Evolutionary conservation across 2,888 invertebrate genomes (phyloP).

Genomic region (Eucriotettix oculatus): DNA sequence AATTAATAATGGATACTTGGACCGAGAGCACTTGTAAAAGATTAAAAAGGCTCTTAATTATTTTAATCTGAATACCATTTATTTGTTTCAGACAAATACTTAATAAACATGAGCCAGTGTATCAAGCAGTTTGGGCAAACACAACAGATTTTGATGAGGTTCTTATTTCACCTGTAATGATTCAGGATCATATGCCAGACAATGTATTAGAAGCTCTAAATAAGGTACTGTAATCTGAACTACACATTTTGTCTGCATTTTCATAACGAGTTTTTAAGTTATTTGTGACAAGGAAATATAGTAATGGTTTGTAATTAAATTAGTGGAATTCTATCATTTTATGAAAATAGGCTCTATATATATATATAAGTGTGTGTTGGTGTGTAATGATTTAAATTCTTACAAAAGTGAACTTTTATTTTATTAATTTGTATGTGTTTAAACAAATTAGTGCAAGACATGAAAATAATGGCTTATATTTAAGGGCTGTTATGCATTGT

Average conservation of each 20-base stretch:
- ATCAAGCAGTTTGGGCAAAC: slow-evolving; percentile 75
- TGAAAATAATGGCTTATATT: no score
- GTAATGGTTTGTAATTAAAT: neutral
- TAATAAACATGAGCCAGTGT: slow-evolving; percentile 58
- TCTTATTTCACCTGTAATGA: slow-evolving; percentile 74
- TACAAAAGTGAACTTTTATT: neutral
- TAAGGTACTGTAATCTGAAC: slow-evolving; percentile 43
- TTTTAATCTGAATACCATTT: neutral
- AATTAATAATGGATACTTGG: no score
- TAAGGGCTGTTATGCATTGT: no score
- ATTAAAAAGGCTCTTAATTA: no score
- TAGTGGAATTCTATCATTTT: neutral
- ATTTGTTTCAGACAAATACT: slow-evolving; percentile 40
- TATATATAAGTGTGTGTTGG: no score
- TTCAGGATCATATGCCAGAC: slow-evolving; percentile 84
- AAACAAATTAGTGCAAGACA: no score
- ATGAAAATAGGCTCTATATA: neutral
- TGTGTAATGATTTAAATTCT: neutral
- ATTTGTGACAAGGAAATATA: neutral
- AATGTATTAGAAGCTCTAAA: slow-evolving; percentile 66
- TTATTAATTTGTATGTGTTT: neutral
- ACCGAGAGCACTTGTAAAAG: no score
- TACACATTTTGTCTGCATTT: neutral
- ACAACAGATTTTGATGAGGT: slow-evolving; percentile 75
- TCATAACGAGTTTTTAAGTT: neutral